phyloP scores from a whole-genome alignment of 2,888 invertebrate species.

The Cheilosia pagana region DNA sequence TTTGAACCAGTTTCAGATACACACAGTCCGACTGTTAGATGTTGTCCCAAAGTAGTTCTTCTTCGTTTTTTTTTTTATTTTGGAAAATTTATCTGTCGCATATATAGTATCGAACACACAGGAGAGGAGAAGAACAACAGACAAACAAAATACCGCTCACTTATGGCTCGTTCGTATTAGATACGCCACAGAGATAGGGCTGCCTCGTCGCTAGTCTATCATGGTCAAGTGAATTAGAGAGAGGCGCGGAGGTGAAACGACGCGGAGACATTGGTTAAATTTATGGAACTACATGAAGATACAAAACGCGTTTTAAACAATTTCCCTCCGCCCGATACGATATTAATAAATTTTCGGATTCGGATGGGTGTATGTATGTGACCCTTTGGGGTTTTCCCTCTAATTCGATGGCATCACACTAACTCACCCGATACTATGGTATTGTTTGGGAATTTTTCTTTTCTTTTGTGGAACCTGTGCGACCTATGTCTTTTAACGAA shows the following conservation, averaged over 20 bases:
- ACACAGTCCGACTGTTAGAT: conserved; percentile 19
- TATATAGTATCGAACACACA: conserved; percentile 67
- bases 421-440: conserved; percentile 12
- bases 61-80: conserved; percentile 44
- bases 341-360: conserved; percentile 73
- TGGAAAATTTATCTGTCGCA: conserved; percentile 73
- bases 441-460: conserved; percentile 35
- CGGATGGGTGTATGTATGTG: conserved; percentile 57
- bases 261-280: conserved; percentile 66
- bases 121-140: conserved; percentile 8
- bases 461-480: conserved; percentile 49
- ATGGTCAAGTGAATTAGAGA: conserved; percentile 66
- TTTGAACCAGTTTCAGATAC: conserved; percentile 69
- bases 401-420: conserved; percentile 37
- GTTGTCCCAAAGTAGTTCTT: conserved; percentile 51
- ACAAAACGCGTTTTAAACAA: conserved; percentile 75
- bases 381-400: conserved; percentile 73
- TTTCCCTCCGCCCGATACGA: conserved; percentile 66
- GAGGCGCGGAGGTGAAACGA: conserved; percentile 54
- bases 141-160: conserved; percentile 67
- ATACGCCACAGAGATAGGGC: conserved; percentile 69
- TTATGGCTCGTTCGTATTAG: conserved; percentile 73
- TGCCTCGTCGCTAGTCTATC: conserved; percentile 63
- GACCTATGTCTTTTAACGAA: background rate
- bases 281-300: conserved; percentile 75